A percentile compares a stretch with the other conserved stretches of the same genome.
Evolutionary conservation across 1,140 invertebrate species (phyloP).

Genomic region (Drosophila sulfurigaster): DNA sequence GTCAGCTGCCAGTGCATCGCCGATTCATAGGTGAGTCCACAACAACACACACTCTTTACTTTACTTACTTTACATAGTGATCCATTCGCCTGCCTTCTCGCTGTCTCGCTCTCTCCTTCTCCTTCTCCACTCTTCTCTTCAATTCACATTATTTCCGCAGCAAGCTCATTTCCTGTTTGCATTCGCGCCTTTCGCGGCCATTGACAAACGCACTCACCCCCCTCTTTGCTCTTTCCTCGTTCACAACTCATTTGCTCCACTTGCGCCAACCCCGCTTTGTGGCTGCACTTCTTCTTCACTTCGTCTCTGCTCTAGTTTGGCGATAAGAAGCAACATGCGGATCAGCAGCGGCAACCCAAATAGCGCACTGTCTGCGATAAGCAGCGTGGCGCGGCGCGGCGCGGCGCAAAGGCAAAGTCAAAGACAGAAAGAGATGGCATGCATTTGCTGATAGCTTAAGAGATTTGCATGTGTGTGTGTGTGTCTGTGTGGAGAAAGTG

Average conservation of each 20-base stretch:
- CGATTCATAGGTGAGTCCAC: slow-evolving; percentile 81
- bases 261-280: neutral
- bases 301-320: neutral
- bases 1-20: slow-evolving; percentile 74
- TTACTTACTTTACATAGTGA: too few species aligned
- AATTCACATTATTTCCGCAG: slow-evolving; percentile 55
- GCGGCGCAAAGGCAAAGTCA: too few species aligned
- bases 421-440: neutral
- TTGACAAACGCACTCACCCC: slow-evolving; percentile 31
- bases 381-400: too few species aligned
- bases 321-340: slow-evolving; percentile 24
- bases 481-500: neutral
- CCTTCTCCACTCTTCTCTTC: neutral
- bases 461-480: neutral
- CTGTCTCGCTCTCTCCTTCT: too few species aligned
- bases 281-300: neutral
- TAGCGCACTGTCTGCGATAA: slow-evolving; percentile 23
- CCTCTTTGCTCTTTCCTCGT: too few species aligned
- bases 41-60: too few species aligned
- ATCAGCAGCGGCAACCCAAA: slow-evolving; percentile 35
- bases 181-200: slow-evolving; percentile 50
- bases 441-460: neutral
- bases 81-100: too few species aligned
- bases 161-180: slow-evolving; percentile 72
- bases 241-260: too few species aligned